Evolutionary conservation across 2,888 invertebrate genomes (phyloP), one percentile per base, ranked within the genome.

Genomic region (Schizotus pectinicornis): DNA sequence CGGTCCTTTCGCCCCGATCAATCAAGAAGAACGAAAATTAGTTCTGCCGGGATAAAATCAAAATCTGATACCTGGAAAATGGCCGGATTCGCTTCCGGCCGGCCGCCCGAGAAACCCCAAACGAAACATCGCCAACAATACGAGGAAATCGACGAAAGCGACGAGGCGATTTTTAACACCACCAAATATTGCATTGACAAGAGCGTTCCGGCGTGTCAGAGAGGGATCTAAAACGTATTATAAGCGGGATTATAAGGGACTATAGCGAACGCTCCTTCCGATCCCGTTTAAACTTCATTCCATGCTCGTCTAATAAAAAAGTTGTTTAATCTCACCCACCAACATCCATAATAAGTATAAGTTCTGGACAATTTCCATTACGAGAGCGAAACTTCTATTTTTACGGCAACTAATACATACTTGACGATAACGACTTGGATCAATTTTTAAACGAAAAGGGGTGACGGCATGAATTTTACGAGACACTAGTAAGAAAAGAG

Each of bases 281-380:
- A 50, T 50, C 50, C 50, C 42, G 38, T 50, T 50, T 50, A 50
- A 50, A 50, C 50, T 50, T 41, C 50, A 41, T 50, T 50, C 31
- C 50, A 34, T 50, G 41, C 42, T 41, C 42, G 42, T 49, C 49
- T 49, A 49, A 49, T 49, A 49, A 49, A 47, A 22, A 47, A 47
- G 36, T 47, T 47, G 36, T 8, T 32, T 50, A 50, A 50, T 50
- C 42, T 38, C 34, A 32, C 35, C 11, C 47, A 13, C 35, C 47
- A 41, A 41, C 36, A 47, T 35, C 47, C 37, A 48, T 48, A 48
- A 48, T 38, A 48, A 48, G 37, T 48, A 48, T 38, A 48, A 48
- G 37, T 48, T 48, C 38, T 31, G 31, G 36, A 48, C 48, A 47
- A 36, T 47, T 47, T 47, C 36, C 47, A 47, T 47, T 47, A 47